A percentile compares a stretch with the other conserved stretches of the same genome.
phyloP scores from a whole-genome alignment of 2,888 invertebrate species.

The Conops quadrifasciatus region DNA sequence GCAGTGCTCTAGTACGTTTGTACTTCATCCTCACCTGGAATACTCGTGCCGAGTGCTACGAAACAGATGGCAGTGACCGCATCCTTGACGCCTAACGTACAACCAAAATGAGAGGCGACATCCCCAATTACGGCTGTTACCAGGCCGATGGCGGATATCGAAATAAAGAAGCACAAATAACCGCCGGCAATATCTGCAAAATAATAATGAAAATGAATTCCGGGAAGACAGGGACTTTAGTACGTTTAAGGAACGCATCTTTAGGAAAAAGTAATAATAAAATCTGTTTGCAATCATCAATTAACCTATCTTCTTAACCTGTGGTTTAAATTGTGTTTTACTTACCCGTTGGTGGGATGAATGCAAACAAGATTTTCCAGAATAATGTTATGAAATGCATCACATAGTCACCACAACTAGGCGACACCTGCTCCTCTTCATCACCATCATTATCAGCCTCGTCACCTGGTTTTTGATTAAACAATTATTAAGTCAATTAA shows the following conservation, averaged over 20 bases:
- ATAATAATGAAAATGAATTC: conserved; percentile 37
- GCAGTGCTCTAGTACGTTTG: too few relatives aligned
- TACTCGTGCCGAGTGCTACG: conserved; percentile 97
- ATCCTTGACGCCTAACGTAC: conserved; percentile 95
- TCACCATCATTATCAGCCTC: conserved; percentile 70
- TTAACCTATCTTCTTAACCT: neutral
- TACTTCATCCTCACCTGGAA: conserved; percentile 79
- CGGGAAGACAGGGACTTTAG: neutral
- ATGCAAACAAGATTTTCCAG: conserved; percentile 98
- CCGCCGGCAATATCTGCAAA: conserved; percentile 88
- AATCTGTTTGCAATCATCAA: too few relatives aligned
- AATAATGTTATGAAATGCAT: conserved; percentile 96
- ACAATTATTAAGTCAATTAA: neutral
- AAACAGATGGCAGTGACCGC: conserved; percentile 97
- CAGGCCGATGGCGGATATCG: conserved; percentile 90
- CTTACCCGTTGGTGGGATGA: conserved; percentile 95
- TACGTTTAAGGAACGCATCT: conserved; percentile 24
- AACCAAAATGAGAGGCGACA: conserved; percentile 96
- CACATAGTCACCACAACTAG: conserved; percentile 90
- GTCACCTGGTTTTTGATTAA: conserved; percentile 41
- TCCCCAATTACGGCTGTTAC: conserved; percentile 98
- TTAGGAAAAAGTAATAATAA: conserved; percentile 22
- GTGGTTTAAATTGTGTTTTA: neutral
- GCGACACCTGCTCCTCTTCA: conserved; percentile 71
- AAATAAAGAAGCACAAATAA: conserved; percentile 93